Evolutionary conservation across 2,113 vertebrate genomes (phyloP).

Genomic region (Camarhynchus parvulus): DNA sequence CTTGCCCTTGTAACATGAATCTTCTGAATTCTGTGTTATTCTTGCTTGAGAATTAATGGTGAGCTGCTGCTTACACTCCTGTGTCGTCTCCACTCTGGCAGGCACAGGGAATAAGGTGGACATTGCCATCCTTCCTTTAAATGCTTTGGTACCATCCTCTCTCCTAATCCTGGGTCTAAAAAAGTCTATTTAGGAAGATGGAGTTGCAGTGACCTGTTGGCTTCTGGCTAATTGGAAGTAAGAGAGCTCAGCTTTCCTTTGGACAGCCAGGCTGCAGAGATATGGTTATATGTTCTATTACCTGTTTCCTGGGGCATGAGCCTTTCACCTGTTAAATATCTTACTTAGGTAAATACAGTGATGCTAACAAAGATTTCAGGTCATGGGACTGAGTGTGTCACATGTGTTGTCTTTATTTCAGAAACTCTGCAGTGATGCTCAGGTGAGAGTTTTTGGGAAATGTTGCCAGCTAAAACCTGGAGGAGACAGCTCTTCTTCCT

Average conservation of each 20-base stretch:
- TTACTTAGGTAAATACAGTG: neutral
- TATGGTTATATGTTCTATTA: neutral
- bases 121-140: neutral
- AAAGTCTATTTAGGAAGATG: neutral
- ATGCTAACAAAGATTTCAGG: neutral
- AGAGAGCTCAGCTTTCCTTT: neutral
- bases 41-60: neutral
- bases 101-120: neutral
- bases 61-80: neutral
- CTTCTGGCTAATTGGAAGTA: neutral
- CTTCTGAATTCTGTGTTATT: neutral
- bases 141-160: neutral
- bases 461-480: constrained; percentile 92
- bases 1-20: neutral
- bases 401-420: constrained; percentile 49
- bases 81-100: neutral
- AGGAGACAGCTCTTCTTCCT: constrained; percentile 92
- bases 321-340: neutral
- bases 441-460: constrained; percentile 91
- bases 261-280: neutral
- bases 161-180: neutral
- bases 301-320: neutral
- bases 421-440: constrained; percentile 87
- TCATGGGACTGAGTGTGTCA: neutral
- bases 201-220: neutral